These are phyloP conservation scores for Orthosia gracilis DNA, from an alignment of 2,888 invertebrate genomes.

Conservation along the genomic window DNA sequence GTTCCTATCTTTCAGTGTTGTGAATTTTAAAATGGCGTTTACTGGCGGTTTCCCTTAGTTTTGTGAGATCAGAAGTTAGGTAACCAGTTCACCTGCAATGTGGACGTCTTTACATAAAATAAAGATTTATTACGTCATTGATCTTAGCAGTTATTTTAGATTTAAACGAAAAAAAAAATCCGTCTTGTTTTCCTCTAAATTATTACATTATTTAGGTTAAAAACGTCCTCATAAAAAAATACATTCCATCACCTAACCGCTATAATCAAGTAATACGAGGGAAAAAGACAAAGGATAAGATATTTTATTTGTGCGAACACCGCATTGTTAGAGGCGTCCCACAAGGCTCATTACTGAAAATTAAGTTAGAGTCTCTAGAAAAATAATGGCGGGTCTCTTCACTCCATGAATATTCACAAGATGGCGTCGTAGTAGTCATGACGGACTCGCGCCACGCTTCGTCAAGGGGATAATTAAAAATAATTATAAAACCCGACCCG, in stretches of 20 bases:
- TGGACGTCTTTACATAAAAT: not conserved
- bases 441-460: slow-evolving; percentile 57
- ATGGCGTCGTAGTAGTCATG: slow-evolving; percentile 68
- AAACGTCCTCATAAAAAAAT: slow-evolving; percentile 36
- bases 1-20: slow-evolving; percentile 26
- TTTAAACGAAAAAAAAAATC: not conserved
- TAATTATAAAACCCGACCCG: slow-evolving; percentile 79
- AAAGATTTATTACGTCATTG: not conserved
- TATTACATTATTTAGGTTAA: not conserved
- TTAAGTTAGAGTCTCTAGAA: slow-evolving; percentile 83
- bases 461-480: slow-evolving; percentile 82
- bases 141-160: not conserved
- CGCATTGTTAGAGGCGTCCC: slow-evolving; percentile 75
- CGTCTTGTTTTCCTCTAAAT: slow-evolving; percentile 8
- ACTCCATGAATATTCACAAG: slow-evolving; percentile 84
- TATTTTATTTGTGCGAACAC: slow-evolving; percentile 77
- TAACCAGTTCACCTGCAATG: slow-evolving; percentile 8
- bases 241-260: slow-evolving; percentile 55
- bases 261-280: slow-evolving; percentile 69
- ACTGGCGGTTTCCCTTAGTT: slow-evolving; percentile 38
- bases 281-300: slow-evolving; percentile 71
- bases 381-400: slow-evolving; percentile 82
- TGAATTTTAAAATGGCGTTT: slow-evolving; percentile 43
- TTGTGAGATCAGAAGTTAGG: slow-evolving; percentile 26
- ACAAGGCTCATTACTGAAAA: slow-evolving; percentile 83